phyloP scores from a whole-genome alignment of 2,113 vertebrate species.

The Lonchura striata region DNA sequence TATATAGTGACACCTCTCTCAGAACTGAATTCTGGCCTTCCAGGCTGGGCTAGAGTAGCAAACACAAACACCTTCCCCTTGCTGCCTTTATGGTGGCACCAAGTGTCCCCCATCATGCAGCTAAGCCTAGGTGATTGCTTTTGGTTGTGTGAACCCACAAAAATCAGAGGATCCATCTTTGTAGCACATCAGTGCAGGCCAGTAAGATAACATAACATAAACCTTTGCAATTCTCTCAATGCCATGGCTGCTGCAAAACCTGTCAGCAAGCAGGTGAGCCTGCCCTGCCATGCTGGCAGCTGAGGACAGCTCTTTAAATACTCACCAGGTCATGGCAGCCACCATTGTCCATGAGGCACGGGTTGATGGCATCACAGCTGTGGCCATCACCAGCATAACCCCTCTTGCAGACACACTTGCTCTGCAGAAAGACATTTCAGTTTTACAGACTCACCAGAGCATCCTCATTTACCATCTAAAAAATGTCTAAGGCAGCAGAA shows the following conservation, averaged over 20 bases:
- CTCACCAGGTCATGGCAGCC: conserved; percentile 89
- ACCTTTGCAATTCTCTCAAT: neutral
- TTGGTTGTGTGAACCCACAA: neutral
- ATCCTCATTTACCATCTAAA: neutral
- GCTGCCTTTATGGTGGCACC: neutral
- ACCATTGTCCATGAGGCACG: conserved; percentile 82
- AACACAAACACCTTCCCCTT: neutral
- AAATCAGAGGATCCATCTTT: neutral
- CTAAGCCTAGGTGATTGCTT: neutral
- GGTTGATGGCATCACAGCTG: conserved; percentile 82
- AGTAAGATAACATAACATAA: neutral
- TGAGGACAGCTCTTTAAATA: neutral
- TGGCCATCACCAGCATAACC: conserved; percentile 87
- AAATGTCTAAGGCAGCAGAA: neutral
- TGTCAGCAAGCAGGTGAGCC: neutral
- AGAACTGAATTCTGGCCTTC: neutral
- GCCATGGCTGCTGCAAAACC: neutral
- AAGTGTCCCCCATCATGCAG: neutral
- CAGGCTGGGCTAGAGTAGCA: neutral
- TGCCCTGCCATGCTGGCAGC: neutral
- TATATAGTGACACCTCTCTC: neutral
- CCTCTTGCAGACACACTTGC: conserved; percentile 84
- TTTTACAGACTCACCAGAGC: neutral
- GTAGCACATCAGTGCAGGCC: neutral
- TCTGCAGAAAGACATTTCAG: conserved; percentile 70